Evolutionary conservation across 2,113 vertebrate genomes (phyloP).

Genomic region (Dromaius novaehollandiae): DNA sequence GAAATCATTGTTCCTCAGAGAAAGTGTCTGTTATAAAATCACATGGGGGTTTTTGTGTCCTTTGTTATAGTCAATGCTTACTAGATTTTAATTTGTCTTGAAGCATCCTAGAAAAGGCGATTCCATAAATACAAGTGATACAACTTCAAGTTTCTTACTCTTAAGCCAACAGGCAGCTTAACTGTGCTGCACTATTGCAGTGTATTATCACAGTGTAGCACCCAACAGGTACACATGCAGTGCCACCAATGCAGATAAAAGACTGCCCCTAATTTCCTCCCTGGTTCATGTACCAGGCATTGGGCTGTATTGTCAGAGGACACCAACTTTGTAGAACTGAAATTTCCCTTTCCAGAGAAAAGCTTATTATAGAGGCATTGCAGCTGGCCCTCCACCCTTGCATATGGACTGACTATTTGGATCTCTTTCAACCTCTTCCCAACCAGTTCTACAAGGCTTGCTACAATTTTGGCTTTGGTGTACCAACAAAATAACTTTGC

Average conservation of each 20-base stretch:
- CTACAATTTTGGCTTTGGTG: not conserved
- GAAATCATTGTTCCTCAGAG: not conserved
- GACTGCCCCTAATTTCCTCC: not conserved
- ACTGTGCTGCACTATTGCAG: accelerated
- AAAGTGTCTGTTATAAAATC: not conserved
- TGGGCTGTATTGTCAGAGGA: not conserved
- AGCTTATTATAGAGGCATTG: not conserved
- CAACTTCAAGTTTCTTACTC: not conserved
- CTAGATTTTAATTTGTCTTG: not conserved
- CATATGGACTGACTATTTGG: not conserved
- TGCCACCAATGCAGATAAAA: not conserved
- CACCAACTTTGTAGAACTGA: not conserved
- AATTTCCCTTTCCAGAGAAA: not conserved
- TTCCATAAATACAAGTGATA: not conserved
- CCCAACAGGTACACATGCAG: not conserved
- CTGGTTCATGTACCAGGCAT: not conserved
- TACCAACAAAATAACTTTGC: not conserved
- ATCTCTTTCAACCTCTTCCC: not conserved
- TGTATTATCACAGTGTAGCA: not conserved
- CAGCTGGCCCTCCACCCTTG: not conserved
- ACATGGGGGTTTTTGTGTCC: not conserved
- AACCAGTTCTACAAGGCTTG: not conserved
- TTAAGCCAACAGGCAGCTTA: not conserved
- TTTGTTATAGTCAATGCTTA: not conserved
- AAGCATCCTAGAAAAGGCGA: not conserved